Evolutionary conservation across 2,113 vertebrate species (phyloP).

Genomic region (Mobula birostris): DNA sequence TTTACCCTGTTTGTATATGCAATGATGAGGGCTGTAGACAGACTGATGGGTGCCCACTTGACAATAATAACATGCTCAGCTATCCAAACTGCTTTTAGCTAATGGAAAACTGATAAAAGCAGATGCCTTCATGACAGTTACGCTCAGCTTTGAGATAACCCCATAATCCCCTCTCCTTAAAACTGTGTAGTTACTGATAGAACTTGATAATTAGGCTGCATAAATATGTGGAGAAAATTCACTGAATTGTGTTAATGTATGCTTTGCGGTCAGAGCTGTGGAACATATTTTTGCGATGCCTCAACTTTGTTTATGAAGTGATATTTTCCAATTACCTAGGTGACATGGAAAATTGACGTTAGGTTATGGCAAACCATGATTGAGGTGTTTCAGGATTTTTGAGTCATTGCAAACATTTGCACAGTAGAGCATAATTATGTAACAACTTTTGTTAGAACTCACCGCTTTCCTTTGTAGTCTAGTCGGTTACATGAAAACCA

Average conservation of each 20-base stretch:
- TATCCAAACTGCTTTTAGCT: slow-evolving; percentile 38
- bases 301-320: slow-evolving; percentile 40
- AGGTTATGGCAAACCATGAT: neutral
- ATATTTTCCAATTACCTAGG: slow-evolving; percentile 43
- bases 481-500: neutral
- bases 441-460: neutral
- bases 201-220: slow-evolving; percentile 45
- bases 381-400: slow-evolving; percentile 23
- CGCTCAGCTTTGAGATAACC: slow-evolving; percentile 42
- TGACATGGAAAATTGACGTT: slow-evolving; percentile 42
- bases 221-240: slow-evolving; percentile 50
- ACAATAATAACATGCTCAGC: slow-evolving; percentile 7
- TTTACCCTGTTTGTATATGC: neutral
- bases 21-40: neutral
- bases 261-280: slow-evolving; percentile 52
- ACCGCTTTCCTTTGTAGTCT: neutral
- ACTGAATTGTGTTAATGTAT: slow-evolving; percentile 50
- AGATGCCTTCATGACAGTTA: slow-evolving; percentile 44
- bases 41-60: neutral
- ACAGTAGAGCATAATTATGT: slow-evolving; percentile 19
- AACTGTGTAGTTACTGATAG: slow-evolving; percentile 44
- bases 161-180: slow-evolving; percentile 48
- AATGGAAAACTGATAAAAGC: slow-evolving; percentile 43
- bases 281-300: slow-evolving; percentile 39
- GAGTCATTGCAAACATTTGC: neutral